Base-by-base conservation (phyloP, 2,888 invertebrate species). In the Limulus polyphemus region DNA sequence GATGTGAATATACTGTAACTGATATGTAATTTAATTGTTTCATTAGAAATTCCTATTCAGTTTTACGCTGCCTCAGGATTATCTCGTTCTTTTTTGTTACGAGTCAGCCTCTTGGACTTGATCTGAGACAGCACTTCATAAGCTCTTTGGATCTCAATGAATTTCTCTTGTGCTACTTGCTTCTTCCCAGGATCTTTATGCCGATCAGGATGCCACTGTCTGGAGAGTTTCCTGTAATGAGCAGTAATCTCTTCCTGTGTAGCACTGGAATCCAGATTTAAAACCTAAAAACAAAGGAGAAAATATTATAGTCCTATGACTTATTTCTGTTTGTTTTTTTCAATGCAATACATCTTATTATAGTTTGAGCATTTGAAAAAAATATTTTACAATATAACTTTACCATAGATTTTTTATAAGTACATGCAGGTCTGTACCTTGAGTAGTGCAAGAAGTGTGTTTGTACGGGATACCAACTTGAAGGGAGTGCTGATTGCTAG, bases 91-190 rank as follows among this genome's bases (percentile, higher is more conserved):
- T 47, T 60, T 10, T 61, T 54, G 57, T 66, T 66, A 60, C 60
- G 64, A 13, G 58, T 57, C 47, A 67, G 16, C 47, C 67, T 47
- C 32, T 60, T 55, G 11, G 62, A 59, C 56, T 67, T 67, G n/a
- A 65, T 65, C 51, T 63, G 54, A 9, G 65, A 64, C 13, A 70
- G 59, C 13, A 88, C 85, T 73, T 90, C 92, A 74, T 93, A 95
- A 0, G 95, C 92, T 73, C 90, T 87, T 72, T 93, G 92, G 65
- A 94, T 89, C 72, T 93, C 90, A 81, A 94, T 89, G 75, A 95
- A 95, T 59, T 82, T 84, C 69, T 89, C 87, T 73, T 93, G 89
- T 0, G 91, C 92, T 2, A 77, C 81, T 4, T 79, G 77, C 54
- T 88, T 83, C 62, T 82, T 81, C 4, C 81, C 81, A 0, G 80